phyloP scores from a whole-genome alignment of 2,113 vertebrate genomes.

The Panthera uncia region DNA sequence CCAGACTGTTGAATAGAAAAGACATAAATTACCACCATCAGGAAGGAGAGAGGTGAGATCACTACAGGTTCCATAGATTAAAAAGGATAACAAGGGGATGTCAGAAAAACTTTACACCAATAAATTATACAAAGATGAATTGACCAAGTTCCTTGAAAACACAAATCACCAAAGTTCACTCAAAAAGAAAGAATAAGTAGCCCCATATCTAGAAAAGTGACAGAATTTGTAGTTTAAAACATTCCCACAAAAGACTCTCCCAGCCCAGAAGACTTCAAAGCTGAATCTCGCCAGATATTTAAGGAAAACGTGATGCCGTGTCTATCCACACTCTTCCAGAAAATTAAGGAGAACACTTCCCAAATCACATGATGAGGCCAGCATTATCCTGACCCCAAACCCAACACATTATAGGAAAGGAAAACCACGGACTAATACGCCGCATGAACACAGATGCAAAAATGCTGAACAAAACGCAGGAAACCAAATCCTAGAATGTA shows the following conservation, averaged over 20 bases:
- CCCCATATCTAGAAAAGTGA: not conserved
- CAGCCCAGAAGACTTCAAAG: not conserved
- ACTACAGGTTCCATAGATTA: not conserved
- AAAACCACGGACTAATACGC: not conserved
- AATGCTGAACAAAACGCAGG: not conserved
- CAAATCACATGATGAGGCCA: not conserved
- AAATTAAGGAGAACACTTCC: not conserved
- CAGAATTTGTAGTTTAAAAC: not conserved
- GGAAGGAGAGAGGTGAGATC: too few relatives aligned
- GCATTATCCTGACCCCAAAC: not conserved
- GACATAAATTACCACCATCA: too few relatives aligned
- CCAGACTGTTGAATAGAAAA: not conserved
- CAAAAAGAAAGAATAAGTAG: not conserved
- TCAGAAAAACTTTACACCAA: not conserved
- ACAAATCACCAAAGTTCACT: not conserved
- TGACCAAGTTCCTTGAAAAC: not conserved
- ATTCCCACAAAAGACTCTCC: not conserved
- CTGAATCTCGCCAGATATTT: not conserved
- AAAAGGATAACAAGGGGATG: not conserved
- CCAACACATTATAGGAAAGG: not conserved
- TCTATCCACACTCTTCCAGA: not conserved
- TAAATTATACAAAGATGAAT: not conserved
- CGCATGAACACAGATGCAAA: not conserved
- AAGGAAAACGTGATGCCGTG: not conserved
- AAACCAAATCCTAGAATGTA: not conserved